Percentiles rank a stretch among this genome's conserved stretches.
Evolutionary conservation across 2,113 vertebrate genomes (phyloP).

Genomic region (Otis tarda): DNA sequence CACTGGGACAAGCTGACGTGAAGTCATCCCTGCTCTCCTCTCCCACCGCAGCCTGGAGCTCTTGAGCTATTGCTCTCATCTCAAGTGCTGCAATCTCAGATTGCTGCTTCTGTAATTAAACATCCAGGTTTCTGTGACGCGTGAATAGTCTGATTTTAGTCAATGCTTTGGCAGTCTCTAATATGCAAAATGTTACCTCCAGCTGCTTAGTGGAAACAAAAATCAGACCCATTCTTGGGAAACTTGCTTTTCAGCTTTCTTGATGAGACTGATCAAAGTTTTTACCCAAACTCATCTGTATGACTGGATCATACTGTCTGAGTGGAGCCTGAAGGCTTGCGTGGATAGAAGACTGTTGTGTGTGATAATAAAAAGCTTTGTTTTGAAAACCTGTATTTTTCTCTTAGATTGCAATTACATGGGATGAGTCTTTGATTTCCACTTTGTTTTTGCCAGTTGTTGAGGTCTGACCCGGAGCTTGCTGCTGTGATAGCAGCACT

Average conservation of each 20-base stretch:
- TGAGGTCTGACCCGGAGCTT: neutral
- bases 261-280: neutral
- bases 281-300: neutral
- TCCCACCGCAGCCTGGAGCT: neutral
- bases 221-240: neutral
- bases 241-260: neutral
- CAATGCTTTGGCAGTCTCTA: neutral
- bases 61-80: neutral
- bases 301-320: neutral
- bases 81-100: neutral
- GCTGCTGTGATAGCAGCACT: neutral
- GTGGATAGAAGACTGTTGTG: neutral
- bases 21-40: neutral
- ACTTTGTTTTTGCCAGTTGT: neutral
- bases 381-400: constrained; percentile 37
- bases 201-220: neutral
- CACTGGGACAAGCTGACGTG: rapidly evolving
- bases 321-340: neutral
- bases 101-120: neutral
- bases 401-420: neutral
- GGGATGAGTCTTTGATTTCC: neutral
- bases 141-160: neutral
- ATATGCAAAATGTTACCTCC: neutral
- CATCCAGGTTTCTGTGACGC: rapidly evolving
- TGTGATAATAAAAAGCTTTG: neutral